Evolutionary conservation across 2,888 invertebrate genomes (phyloP).

Genomic region (Dasysyrphus tricinctus): DNA sequence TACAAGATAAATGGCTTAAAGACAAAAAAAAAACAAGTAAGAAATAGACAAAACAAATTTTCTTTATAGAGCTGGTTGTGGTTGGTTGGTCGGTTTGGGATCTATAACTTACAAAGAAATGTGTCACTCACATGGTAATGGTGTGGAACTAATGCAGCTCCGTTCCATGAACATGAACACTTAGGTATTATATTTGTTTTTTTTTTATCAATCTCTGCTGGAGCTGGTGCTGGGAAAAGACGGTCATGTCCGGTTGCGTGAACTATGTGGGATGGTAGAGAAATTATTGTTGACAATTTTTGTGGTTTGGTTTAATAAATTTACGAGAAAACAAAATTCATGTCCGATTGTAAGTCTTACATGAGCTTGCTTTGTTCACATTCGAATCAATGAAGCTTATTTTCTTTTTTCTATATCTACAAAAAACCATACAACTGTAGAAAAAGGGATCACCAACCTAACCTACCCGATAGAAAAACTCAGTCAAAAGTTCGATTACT

Average conservation of each 20-base stretch:
- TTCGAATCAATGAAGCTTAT: neutral
- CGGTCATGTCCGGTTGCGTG: constrained; percentile 48
- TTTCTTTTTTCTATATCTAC: neutral
- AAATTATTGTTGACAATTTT: constrained; percentile 23
- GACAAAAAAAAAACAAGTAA: neutral
- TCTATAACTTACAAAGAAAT: constrained; percentile 24
- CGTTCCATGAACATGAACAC: constrained; percentile 41
- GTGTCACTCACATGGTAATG: constrained; percentile 41
- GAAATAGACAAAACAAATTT: constrained; percentile 5
- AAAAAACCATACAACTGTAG: neutral
- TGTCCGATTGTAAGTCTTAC: neutral
- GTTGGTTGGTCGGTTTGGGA: constrained; percentile 7
- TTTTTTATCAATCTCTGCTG: neutral
- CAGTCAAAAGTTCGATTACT: too few relatives aligned
- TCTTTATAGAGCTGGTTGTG: constrained; percentile 14
- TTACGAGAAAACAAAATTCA: constrained; percentile 1
- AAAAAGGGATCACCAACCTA: neutral
- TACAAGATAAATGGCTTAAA: constrained; percentile 27
- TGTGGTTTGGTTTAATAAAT: constrained; percentile 4
- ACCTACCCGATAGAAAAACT: too few relatives aligned
- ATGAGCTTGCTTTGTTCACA: neutral
- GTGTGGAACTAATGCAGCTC: constrained; percentile 58
- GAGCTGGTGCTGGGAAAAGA: constrained; percentile 4
- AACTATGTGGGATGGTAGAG: constrained; percentile 1
- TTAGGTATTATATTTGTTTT: neutral